A percentile compares a stretch with the other conserved stretches of the same genome.
Evolutionary conservation across 2,113 vertebrate species (phyloP).

Genomic region (Trichechus manatus): DNA sequence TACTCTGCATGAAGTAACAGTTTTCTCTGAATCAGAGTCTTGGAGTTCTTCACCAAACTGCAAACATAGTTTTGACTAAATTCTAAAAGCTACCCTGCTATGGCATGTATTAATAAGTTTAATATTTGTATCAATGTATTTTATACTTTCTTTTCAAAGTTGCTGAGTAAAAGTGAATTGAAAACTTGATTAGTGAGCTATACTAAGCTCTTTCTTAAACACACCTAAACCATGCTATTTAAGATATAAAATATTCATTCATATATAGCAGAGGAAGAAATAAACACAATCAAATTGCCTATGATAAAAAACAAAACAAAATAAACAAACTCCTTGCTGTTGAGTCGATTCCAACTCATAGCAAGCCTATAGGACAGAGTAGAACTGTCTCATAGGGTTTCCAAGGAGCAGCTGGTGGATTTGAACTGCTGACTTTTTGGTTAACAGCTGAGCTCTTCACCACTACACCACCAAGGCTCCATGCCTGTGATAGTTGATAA

Average conservation of each 20-base stretch:
- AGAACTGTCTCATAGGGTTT: too few relatives aligned
- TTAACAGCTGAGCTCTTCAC: too few relatives aligned
- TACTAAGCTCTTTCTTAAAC: background rate
- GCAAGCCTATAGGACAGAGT: too few relatives aligned
- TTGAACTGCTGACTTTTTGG: too few relatives aligned
- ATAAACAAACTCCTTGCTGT: too few relatives aligned
- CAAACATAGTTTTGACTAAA: constrained; percentile 5
- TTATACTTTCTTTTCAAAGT: constrained; percentile 12
- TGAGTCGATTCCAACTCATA: too few relatives aligned
- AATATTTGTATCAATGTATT: background rate
- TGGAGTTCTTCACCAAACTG: background rate
- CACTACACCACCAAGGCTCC: too few relatives aligned
- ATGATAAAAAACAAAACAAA: too few relatives aligned
- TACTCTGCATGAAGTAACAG: background rate
- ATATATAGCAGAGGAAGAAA: background rate
- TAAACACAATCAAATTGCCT: background rate
- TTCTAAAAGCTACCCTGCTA: background rate
- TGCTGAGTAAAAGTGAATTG: background rate
- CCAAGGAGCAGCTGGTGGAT: too few relatives aligned
- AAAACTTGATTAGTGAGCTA: background rate
- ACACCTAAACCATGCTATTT: background rate
- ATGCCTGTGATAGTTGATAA: background rate
- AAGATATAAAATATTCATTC: background rate
- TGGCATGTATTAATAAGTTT: background rate
- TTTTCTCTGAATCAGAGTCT: constrained; percentile 51